phyloP scores from a whole-genome alignment of 2,113 vertebrate species.

The Trematocara macrostoma region DNA sequence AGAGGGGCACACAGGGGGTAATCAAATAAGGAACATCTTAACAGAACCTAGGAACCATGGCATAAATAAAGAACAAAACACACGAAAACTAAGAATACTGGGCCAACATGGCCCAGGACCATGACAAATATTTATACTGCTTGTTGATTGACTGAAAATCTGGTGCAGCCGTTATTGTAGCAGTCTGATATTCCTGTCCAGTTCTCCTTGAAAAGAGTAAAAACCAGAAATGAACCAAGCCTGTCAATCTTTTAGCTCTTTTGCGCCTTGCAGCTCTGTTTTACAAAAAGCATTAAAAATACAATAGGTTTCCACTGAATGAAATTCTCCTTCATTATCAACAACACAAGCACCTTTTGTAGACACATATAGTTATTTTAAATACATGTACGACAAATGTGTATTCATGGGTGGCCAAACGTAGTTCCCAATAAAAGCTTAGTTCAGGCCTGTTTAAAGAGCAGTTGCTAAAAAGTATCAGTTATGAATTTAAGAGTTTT shows the following conservation, averaged over 20 bases:
- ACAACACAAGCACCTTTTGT: neutral
- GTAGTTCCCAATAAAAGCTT: neutral
- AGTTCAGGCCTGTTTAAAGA: neutral
- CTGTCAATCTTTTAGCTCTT: neutral
- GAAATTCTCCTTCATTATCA: neutral
- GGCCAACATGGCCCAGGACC: no score
- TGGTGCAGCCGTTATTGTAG: neutral
- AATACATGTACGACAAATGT: neutral
- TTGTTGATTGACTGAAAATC: neutral
- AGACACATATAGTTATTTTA: neutral
- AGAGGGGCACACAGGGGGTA: no score
- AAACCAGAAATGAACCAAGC: neutral
- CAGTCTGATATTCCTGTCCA: neutral
- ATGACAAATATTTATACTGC: neutral
- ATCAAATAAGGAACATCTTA: no score
- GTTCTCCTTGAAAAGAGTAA: neutral
- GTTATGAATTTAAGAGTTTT: neutral
- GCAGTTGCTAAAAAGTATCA: neutral
- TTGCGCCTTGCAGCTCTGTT: neutral
- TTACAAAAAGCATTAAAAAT: neutral
- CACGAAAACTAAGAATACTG: no score
- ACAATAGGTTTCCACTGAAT: neutral
- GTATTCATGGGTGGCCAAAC: neutral
- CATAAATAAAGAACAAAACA: no score
- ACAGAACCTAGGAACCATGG: no score